Conservation (phyloP, 1,140 invertebrate genomes). For the Uloborus diversus region DNA sequence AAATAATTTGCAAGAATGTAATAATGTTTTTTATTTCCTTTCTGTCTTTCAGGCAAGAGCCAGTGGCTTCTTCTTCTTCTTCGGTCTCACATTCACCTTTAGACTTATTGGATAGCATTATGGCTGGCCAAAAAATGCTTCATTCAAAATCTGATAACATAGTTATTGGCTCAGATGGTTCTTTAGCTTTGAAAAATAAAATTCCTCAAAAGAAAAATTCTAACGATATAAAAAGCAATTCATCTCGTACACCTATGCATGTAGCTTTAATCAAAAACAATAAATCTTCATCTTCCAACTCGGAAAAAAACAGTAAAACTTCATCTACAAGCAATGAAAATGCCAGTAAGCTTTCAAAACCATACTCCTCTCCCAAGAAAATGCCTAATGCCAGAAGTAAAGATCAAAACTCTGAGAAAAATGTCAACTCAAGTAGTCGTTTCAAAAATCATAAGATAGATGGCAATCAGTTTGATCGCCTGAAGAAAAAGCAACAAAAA, state of each 20-base stretch:
- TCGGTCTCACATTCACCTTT: neutral
- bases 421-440: too few relatives aligned
- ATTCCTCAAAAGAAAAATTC: neutral
- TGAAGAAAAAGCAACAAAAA: too few relatives aligned
- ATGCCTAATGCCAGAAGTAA: too few relatives aligned
- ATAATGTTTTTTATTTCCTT: neutral
- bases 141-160: slow-evolving; percentile 24
- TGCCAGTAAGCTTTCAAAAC: neutral
- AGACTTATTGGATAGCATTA: slow-evolving; percentile 29
- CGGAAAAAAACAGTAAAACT: neutral
- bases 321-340: neutral
- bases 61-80: neutral
- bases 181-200: neutral
- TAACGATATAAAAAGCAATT: neutral
- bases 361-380: too few relatives aligned
- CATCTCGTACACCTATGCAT: neutral
- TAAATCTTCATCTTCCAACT: neutral
- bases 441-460: too few relatives aligned
- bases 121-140: slow-evolving; percentile 36
- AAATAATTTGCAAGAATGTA: neutral
- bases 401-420: too few relatives aligned
- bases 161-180: slow-evolving; percentile 18
- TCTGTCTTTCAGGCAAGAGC: neutral
- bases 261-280: neutral
- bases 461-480: too few relatives aligned